Conservation (phyloP, 2,888 invertebrate species). For the Drosophila nr. perissopoda region DNA sequence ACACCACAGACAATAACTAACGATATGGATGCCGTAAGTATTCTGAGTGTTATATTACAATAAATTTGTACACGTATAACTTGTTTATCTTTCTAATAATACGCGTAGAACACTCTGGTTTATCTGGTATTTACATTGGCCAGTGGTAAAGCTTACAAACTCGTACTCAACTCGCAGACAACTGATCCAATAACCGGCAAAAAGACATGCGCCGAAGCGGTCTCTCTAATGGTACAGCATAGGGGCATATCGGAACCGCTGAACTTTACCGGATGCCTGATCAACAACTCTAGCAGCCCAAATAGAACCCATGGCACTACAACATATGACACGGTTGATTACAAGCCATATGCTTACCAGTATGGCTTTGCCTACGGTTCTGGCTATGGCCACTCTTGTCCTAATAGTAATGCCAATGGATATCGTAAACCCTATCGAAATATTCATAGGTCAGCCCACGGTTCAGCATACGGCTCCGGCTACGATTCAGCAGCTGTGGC, state of each 20-base stretch:
- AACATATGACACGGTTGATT: not conserved
- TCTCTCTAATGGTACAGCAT: conserved; percentile 9
- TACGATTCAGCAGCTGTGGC: conserved; percentile 12
- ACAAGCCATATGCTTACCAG: conserved; percentile 19
- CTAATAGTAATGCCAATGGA: not conserved
- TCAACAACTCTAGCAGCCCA: not conserved
- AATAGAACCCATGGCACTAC: conserved; percentile 1
- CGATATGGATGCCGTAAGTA: conserved; percentile 30
- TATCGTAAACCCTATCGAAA: not conserved
- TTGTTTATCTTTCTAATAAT: not conserved
- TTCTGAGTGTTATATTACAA: not conserved
- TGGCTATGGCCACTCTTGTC: not conserved
- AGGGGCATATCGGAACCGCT: conserved; percentile 18
- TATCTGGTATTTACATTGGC: conserved; percentile 21
- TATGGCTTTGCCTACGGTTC: conserved; percentile 15
- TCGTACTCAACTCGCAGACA: conserved; percentile 27
- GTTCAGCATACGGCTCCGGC: not conserved
- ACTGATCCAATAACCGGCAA: conserved; percentile 21
- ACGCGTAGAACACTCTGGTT: conserved; percentile 27
- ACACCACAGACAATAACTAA: not conserved
- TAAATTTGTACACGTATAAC: conserved; percentile 15
- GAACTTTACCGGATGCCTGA: conserved; percentile 31
- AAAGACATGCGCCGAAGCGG: conserved; percentile 24
- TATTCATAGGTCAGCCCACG: not conserved
- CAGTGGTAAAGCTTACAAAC: conserved; percentile 18